Base-by-base conservation (phyloP, 1,140 invertebrate genomes). In the Eubasilissa regina region DNA sequence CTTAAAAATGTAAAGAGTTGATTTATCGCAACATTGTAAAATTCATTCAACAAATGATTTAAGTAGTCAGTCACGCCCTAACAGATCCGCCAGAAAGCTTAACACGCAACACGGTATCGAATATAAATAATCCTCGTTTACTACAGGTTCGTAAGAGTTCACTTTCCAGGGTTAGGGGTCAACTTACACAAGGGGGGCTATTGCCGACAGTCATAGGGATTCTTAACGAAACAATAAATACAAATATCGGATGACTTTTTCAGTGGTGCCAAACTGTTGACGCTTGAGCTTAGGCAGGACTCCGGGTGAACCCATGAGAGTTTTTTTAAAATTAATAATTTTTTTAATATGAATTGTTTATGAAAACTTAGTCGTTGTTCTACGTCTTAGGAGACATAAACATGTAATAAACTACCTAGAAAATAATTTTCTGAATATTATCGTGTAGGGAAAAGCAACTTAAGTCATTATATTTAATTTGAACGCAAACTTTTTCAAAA, bases 101-200 rank as follows among this genome's bases (percentile, higher is more conserved):
- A 48, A 25, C 66, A 70, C 66, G 66, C 66, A 70, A 70, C 66
- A 70, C 47, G 66, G 66, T 70, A 17, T 47, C 66, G 15, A 48
- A 45, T 70, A 47, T 48, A 21, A 21, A 70, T 70, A 70, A 70
- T 70, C 48, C 19, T 47, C 45, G 25, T 25, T 70, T 70, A 35
- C 66, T 21, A 17, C 19, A 47, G 43, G 43, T 44, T 66, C 25
- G 43, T 66, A 66, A 66, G 62, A 70, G 66, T 70, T 70, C 66
- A 70, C n/a, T 17, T 51, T 13, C 7, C 19, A 70, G 66, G 64
- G 66, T 70, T 70, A 70, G 25, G 66, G 66, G 66, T 70, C 19
- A 70, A 70, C 17, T 53, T 70, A 53, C 66, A 53, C 6, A 13
- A 19, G 15, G 66, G 44, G 15, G 12, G 19, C 0, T 13, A 10